Base-by-base conservation (phyloP, 2,888 invertebrate genomes). In the Dione juno region DNA sequence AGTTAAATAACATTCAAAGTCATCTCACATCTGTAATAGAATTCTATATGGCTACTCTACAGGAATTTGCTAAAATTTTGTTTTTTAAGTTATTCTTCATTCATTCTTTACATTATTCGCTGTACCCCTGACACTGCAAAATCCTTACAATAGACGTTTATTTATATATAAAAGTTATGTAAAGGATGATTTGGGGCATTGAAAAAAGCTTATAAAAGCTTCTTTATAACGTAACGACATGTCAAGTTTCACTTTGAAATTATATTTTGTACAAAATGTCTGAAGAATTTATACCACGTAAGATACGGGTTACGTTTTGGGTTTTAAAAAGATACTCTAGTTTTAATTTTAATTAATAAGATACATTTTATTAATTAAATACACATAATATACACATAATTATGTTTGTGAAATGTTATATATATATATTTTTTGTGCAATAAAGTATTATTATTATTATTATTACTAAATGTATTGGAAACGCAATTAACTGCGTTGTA, bases 91-190 rank as follows among this genome's bases (percentile, higher is more conserved):
- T 48, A 3, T 48, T 54, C n/a, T 37, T 16, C 6, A 13, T 45
- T 8, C n/a, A 28, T 14, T 10, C 54, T 37, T 7, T 57, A 57
- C 57, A 53, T 28, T 37, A 37, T 5, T 11, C 10, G 3, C 16
- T 3, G 37, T 16, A 16, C 1, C 21, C 28, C 45, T 45, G 43
- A 61, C 45, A n/a, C 5, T 45, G n/a, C 28, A 16, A 45, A 61
- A 45, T 61, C 28, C 28, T 45, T 28, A 61, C n/a, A 45, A 59
- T 43, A 61, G 11, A n/a, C 28, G n/a, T 61, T 59, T 9, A 61
- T 61, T 28, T 28, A 28, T 61, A 13, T 61, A 61, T 11, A 11
- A 45, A 45, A 28, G 2, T 61, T 16, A 59, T n/a, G 11, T 57
- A 16, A 28, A 35, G 10, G 28, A 61, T 61, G 28, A 61, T 21